phyloP scores from a whole-genome alignment of 30 jellyfish, hydroid and myxozoan species.

The Mastigias papua region DNA sequence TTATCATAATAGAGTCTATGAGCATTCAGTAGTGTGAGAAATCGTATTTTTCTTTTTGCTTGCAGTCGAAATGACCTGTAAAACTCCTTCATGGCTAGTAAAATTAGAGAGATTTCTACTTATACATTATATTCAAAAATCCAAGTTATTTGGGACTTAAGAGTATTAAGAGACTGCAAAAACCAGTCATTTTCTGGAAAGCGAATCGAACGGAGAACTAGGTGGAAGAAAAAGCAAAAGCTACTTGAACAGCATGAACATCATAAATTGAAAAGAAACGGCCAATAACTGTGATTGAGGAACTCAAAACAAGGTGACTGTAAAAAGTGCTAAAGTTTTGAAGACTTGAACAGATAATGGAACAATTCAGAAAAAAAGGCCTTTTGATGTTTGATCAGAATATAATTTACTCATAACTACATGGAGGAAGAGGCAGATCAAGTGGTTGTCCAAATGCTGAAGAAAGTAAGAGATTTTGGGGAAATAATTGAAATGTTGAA shows the following conservation, averaged over 20 bases:
- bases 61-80: too few species aligned
- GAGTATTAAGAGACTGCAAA: not conserved
- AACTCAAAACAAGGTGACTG: not conserved
- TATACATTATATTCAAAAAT: too few species aligned
- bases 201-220: not conserved
- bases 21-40: too few species aligned
- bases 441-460: not conserved
- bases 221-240: conserved; percentile 4
- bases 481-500: not conserved
- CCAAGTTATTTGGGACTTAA: too few species aligned
- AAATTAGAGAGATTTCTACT: too few species aligned
- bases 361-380: conserved; percentile 1
- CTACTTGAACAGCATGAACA: not conserved
- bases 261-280: conserved; percentile 4
- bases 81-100: too few species aligned
- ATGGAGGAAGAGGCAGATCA: conserved; percentile 1
- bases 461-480: not conserved
- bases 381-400: not conserved
- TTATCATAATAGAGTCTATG: too few species aligned
- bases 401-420: not conserved
- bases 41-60: too few species aligned
- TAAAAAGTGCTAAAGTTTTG: not conserved
- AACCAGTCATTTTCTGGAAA: not conserved
- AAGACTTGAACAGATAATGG: not conserved
- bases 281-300: not conserved